Base-by-base conservation (phyloP, 2,113 vertebrate species). In the Xiphophorus couchianus region DNA sequence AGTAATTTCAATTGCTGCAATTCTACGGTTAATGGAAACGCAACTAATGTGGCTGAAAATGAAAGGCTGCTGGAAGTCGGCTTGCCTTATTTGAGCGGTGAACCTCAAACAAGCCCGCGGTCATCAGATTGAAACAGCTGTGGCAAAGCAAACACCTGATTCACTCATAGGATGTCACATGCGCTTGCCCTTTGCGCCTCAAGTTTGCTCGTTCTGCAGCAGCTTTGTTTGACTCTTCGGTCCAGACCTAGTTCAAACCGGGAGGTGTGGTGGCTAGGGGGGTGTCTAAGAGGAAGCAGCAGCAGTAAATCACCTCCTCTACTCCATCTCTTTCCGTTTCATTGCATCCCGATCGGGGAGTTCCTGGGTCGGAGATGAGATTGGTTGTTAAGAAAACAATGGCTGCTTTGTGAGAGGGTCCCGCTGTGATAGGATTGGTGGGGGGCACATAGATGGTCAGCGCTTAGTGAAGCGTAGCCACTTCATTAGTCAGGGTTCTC, bases 401-500 rank as follows among this genome's bases (percentile, higher is more conserved):
- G 51, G 85, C 44, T 64, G 79, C 89, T 92, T 94, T 94, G 93
- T 93, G 81, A 76, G 80, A 81, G 71, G 82, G 84, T 89, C 87
- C 89, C 69, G 35, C 78, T 31, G 42, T 90, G 89, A 88, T 70
- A 80, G 83, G 81, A 84, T 90, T 91, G 88, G 44, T 48, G 70
- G 66, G 70, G 44, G 15, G 25, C 28, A 12, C 58, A 54, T 77
- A 80, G 81, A 60, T 0, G 35, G 75, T 65, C 62, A 25, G 77
- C 54, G 83, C 73, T 90, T 84, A 90, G 82, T 19, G 69, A 71
- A 90, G 89, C 89, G 15, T 60, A 89, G 83, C 87, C 88, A 89
- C 89, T 92, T 94, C 88, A 94, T 93, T 92, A 92, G 89, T 90
- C 84, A 78, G 88, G 88, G 74, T 84, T 86, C 86, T 88, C 87